These are phyloP conservation scores for Eristalis pertinax DNA, from an alignment of 2,888 invertebrate species.

Conservation along the genomic window DNA sequence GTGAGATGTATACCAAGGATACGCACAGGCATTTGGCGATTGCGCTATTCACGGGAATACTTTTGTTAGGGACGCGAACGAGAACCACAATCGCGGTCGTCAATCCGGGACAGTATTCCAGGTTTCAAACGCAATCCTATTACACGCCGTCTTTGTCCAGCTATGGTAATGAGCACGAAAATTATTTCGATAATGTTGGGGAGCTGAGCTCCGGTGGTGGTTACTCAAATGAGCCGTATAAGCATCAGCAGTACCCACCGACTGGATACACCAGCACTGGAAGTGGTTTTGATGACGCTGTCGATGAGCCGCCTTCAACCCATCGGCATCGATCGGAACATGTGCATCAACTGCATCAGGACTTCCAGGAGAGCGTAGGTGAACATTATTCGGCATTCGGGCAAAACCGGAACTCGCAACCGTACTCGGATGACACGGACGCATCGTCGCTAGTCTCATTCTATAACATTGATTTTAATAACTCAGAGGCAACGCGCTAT, in stretches of 20 bases:
- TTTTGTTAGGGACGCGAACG: not conserved
- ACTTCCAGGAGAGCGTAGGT: slow-evolving; percentile 39
- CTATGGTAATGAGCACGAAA: slow-evolving; percentile 55
- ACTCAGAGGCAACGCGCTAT: slow-evolving; percentile 33
- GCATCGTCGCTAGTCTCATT: slow-evolving; percentile 29
- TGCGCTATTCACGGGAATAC: slow-evolving; percentile 27
- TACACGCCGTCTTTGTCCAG: slow-evolving; percentile 36
- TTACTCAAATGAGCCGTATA: slow-evolving; percentile 33
- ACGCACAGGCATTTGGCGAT: slow-evolving; percentile 29
- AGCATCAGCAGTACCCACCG: slow-evolving; percentile 31
- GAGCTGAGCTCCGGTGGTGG: slow-evolving; percentile 13
- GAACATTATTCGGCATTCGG: slow-evolving; percentile 21
- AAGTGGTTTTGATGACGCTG: slow-evolving; percentile 8
- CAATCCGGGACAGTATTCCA: slow-evolving; percentile 35
- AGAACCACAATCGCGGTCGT: slow-evolving; percentile 25
- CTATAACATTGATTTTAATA: slow-evolving; percentile 47
- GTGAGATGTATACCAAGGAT: slow-evolving; percentile 39
- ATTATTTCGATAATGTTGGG: slow-evolving; percentile 46
- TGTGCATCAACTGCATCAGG: slow-evolving; percentile 30
- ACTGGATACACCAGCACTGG: slow-evolving; percentile 27
- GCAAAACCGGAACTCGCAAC: slow-evolving; percentile 11
- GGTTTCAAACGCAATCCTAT: slow-evolving; percentile 48
- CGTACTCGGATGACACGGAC: not conserved
- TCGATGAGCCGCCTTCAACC: not conserved
- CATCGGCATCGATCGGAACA: not conserved